Conservation (phyloP, 2,113 vertebrate species). For the Hystrix cristata region DNA sequence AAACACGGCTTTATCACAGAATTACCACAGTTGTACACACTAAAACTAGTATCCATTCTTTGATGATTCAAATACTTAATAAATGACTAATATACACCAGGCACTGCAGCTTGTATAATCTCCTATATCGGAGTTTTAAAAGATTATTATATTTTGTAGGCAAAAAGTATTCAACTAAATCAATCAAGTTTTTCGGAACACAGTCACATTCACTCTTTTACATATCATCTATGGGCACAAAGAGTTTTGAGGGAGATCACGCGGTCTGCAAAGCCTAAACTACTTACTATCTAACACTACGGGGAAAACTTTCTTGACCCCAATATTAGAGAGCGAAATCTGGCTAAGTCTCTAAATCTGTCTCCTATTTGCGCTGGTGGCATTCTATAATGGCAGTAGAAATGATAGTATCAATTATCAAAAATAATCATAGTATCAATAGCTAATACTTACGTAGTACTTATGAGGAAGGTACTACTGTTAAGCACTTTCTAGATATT, state of each 20-base stretch:
- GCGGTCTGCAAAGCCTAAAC: not conserved
- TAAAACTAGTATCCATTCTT: not conserved
- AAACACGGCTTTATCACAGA: not conserved
- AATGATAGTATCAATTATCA: not conserved
- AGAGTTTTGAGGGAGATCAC: not conserved
- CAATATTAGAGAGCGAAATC: not conserved
- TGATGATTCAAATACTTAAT: slow-evolving; percentile 50
- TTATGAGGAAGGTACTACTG: not conserved
- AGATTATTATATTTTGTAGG: not conserved
- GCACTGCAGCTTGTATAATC: not conserved
- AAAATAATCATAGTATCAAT: not conserved
- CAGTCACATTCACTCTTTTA: not conserved
- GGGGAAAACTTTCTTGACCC: not conserved
- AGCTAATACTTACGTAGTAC: not conserved
- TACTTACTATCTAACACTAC: not conserved
- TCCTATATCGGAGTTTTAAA: not conserved
- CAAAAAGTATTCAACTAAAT: not conserved
- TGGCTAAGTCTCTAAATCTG: not conserved
- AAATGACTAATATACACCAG: not conserved
- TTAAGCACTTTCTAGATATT: not conserved
- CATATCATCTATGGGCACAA: not conserved
- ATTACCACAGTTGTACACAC: not conserved
- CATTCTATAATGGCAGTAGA: not conserved
- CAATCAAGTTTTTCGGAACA: not conserved
- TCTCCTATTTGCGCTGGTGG: not conserved